Evolutionary conservation across 2,797 vertebrate species (phyloP).

Genomic region (Diglossa cyanea): DNA sequence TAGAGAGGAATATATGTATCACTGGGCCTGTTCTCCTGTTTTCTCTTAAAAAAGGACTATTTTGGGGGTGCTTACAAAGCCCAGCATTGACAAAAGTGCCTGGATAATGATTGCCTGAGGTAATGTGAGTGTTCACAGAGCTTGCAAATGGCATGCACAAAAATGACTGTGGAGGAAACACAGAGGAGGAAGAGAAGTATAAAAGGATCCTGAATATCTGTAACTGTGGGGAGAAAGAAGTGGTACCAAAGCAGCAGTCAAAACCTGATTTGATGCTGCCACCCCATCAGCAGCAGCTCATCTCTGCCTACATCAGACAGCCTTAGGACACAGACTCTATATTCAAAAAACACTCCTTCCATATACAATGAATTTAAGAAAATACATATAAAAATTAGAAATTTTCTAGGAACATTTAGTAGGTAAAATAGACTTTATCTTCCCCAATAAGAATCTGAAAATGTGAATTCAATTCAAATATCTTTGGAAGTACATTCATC

Average conservation of each 20-base stretch:
- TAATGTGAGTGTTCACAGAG: fast-evolving
- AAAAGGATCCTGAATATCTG: background rate
- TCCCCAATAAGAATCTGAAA: background rate
- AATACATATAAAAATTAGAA: background rate
- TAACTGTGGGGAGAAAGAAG: background rate
- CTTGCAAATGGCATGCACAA: background rate
- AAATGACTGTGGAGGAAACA: background rate
- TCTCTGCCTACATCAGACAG: background rate
- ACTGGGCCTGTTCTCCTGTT: background rate
- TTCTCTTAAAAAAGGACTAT: background rate
- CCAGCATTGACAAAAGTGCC: background rate
- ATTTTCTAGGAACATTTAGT: background rate
- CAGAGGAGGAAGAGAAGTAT: background rate
- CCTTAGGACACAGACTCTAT: background rate
- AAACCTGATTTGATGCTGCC: background rate
- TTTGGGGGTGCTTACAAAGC: background rate
- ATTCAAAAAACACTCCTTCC: background rate
- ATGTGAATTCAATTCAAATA: background rate
- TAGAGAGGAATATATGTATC: background rate
- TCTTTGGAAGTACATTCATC: background rate
- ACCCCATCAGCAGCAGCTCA: background rate
- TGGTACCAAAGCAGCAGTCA: background rate
- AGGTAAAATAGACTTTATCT: background rate
- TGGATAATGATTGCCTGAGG: background rate
- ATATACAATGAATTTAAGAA: background rate